Percentiles rank a stretch among this genome's conserved stretches.
These are phyloP conservation scores for Tenthredo amoena DNA, from an alignment of 2,888 invertebrate species.

Conservation along the genomic window DNA sequence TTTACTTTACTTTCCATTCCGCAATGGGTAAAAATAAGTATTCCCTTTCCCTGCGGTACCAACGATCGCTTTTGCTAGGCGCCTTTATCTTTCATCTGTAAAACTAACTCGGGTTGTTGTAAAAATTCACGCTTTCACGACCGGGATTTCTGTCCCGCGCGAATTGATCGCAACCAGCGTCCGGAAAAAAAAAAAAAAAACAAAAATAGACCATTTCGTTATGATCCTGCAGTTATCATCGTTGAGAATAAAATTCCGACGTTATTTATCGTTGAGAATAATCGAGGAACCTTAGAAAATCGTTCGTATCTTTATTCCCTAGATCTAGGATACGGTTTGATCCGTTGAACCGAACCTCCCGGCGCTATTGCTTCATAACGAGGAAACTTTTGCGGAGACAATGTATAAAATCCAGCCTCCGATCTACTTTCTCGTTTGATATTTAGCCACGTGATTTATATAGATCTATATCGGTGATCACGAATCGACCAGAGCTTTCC, in stretches of 20 bases:
- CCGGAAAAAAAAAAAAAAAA: background rate
- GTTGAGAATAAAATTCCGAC: background rate
- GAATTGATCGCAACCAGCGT: background rate
- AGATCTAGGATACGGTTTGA: background rate
- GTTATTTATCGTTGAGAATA: background rate
- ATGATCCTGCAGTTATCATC: background rate
- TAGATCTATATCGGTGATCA: background rate
- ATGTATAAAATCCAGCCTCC: background rate
- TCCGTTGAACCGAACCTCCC: background rate
- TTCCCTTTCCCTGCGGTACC: background rate
- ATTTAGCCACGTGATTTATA: background rate
- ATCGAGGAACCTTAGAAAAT: background rate
- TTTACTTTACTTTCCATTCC: background rate
- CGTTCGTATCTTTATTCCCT: background rate
- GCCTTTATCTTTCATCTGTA: background rate
- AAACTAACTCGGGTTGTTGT: slow-evolving; percentile 1
- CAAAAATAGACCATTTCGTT: background rate
- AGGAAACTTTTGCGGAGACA: slow-evolving; percentile 30
- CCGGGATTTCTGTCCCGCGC: background rate
- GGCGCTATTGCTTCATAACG: background rate
- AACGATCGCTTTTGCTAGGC: background rate
- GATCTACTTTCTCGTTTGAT: slow-evolving; percentile 33
- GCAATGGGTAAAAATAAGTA: slow-evolving; percentile 8
- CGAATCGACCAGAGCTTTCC: slow-evolving; percentile 19
- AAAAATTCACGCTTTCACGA: slow-evolving; percentile 24